Conservation (phyloP, 2,113 vertebrate species). For the Eonycteris spelaea region DNA sequence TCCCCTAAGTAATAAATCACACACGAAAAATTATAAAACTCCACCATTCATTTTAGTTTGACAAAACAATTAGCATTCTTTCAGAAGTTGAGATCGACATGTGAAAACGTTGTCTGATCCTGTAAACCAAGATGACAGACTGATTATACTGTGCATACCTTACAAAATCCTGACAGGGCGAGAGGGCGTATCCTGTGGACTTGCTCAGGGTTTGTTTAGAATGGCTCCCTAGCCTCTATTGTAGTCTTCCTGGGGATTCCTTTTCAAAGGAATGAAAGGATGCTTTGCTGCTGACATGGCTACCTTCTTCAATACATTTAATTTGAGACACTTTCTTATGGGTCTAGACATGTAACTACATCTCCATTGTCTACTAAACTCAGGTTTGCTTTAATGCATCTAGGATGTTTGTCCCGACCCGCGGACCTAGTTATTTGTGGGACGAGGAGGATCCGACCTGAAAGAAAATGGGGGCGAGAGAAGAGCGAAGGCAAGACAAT, state of each 20-base stretch:
- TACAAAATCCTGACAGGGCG: background rate
- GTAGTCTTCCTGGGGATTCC: background rate
- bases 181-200: background rate
- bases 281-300: background rate
- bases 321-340: background rate
- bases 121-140: conserved; percentile 50
- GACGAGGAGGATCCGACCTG: too few species aligned
- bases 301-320: background rate
- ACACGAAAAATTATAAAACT: background rate
- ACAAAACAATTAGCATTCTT: conserved; percentile 58
- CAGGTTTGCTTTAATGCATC: conserved; percentile 18
- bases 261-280: conserved; percentile 22
- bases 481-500: too few species aligned
- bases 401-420: too few species aligned
- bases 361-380: conserved; percentile 46
- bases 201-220: background rate
- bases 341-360: conserved; percentile 29
- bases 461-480: too few species aligned
- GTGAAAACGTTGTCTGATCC: conserved; percentile 27
- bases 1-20: background rate
- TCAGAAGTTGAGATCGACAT: conserved; percentile 48
- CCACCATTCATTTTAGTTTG: conserved; percentile 28
- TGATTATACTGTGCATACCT: conserved; percentile 31
- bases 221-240: background rate
- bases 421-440: too few species aligned